Evolutionary conservation across 2,888 invertebrate species (phyloP).

Genomic region (Chromoteleia sp.): DNA sequence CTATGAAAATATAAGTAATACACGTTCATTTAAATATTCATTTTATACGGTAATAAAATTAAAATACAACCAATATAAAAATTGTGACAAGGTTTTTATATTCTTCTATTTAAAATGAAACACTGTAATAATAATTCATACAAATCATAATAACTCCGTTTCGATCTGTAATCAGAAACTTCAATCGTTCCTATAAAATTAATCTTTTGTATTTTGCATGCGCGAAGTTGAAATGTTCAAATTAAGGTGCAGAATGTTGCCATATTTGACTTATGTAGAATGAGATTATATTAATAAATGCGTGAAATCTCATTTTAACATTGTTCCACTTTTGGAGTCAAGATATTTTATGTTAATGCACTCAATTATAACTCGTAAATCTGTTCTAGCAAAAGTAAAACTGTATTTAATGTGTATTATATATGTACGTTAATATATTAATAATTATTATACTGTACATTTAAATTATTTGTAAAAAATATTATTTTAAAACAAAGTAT

Average conservation of each 20-base stretch:
- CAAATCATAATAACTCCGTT: too few relatives aligned
- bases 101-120: too few relatives aligned
- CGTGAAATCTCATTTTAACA: slow-evolving; percentile 24
- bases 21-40: too few relatives aligned
- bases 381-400: not conserved
- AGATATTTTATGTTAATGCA: not conserved
- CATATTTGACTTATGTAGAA: slow-evolving; percentile 20
- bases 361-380: slow-evolving; percentile 12
- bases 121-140: too few relatives aligned
- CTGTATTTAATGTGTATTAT: not conserved
- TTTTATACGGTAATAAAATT: too few relatives aligned
- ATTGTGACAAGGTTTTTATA: too few relatives aligned
- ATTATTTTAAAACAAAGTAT: too few relatives aligned
- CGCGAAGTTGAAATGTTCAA: slow-evolving; percentile 12
- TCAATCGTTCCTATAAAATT: not conserved
- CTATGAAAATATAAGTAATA: too few relatives aligned
- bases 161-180: not conserved
- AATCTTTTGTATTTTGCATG: slow-evolving; percentile 18
- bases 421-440: not conserved
- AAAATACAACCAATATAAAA: too few relatives aligned
- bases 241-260: slow-evolving; percentile 19
- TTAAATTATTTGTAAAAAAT: not conserved
- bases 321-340: slow-evolving; percentile 7
- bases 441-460: not conserved
- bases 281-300: slow-evolving; percentile 31